phyloP scores from a whole-genome alignment of 1,140 invertebrate species.

The Hesperophylax magnus region DNA sequence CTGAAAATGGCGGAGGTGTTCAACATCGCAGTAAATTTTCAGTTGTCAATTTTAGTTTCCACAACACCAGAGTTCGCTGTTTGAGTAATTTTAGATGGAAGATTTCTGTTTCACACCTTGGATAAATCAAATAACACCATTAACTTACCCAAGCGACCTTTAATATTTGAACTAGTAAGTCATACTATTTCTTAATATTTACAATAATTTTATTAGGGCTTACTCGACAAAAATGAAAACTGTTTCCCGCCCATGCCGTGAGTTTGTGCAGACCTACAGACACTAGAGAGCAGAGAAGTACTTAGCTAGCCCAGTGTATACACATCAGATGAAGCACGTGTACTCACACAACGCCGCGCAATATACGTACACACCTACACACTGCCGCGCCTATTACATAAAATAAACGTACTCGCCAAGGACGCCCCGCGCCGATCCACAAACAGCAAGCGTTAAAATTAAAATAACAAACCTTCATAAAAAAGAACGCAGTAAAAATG shows the following conservation, averaged over 20 bases:
- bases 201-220: neutral
- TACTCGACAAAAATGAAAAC: neutral
- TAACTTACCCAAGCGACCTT: no score
- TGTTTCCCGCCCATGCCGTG: neutral
- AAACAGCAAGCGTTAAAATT: neutral
- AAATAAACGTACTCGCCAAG: constrained; percentile 39
- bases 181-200: no score
- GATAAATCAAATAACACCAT: no score
- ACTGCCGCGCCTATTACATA: constrained; percentile 30
- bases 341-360: constrained; percentile 12
- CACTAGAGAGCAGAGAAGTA: neutral
- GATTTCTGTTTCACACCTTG: no score
- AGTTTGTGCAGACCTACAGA: constrained; percentile 20
- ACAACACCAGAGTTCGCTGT: no score
- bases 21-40: no score
- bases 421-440: constrained; percentile 10
- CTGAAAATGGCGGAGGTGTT: no score
- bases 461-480: no score
- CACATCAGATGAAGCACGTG: constrained; percentile 34
- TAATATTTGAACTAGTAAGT: no score
- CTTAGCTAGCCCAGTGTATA: constrained; percentile 10
- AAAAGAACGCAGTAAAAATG: no score
- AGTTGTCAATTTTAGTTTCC: no score
- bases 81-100: no score
- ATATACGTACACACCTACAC: neutral